A percentile compares a stretch with the other conserved stretches of the same genome.
These are phyloP conservation scores for Andrena dorsata DNA, from an alignment of 2,888 invertebrate genomes.

Conservation along the genomic window DNA sequence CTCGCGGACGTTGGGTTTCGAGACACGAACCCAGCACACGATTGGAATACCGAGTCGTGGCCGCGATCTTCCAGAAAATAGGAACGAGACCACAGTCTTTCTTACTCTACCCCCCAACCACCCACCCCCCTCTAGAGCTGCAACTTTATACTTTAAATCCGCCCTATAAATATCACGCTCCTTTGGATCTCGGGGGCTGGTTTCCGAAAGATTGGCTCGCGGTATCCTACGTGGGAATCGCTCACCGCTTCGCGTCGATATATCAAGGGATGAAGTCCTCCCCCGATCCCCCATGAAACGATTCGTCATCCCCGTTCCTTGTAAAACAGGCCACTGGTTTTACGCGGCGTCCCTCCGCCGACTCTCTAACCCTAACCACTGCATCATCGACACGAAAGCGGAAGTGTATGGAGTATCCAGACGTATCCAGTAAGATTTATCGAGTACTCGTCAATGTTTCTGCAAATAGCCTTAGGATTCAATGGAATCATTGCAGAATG, in stretches of 20 bases:
- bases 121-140: conserved; percentile 55
- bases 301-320: conserved; percentile 81
- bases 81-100: conserved; percentile 69
- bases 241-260: conserved; percentile 79
- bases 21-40: conserved; percentile 58
- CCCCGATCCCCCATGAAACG: conserved; percentile 74
- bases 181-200: conserved; percentile 84
- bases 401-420: conserved; percentile 48
- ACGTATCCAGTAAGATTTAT: background rate
- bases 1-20: conserved; percentile 55
- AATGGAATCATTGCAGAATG: background rate
- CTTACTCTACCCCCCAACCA: background rate
- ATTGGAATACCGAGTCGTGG: conserved; percentile 66
- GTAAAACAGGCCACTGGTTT: conserved; percentile 78
- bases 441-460: background rate
- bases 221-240: conserved; percentile 83
- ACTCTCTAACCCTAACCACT: conserved; percentile 65
- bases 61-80: conserved; percentile 80
- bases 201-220: conserved; percentile 85
- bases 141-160: conserved; percentile 85
- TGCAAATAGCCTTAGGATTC: background rate
- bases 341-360: conserved; percentile 63
- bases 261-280: conserved; percentile 82
- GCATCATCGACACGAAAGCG: conserved; percentile 63
- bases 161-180: conserved; percentile 85